phyloP scores from a whole-genome alignment of 2,797 vertebrate species.

The Microchirus variegatus region DNA sequence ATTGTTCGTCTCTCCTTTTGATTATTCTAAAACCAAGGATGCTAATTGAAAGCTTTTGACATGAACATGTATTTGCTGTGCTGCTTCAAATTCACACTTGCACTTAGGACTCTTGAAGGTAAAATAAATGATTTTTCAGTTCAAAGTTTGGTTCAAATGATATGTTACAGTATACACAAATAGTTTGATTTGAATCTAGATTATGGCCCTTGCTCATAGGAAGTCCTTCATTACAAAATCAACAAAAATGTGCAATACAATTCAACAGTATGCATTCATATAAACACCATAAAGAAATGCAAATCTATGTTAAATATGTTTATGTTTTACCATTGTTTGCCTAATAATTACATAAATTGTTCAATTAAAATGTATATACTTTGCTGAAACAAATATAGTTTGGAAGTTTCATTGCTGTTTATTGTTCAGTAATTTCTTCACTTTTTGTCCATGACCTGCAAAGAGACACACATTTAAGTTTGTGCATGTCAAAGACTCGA shows the following conservation, averaged over 20 bases:
- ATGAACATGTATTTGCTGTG: neutral
- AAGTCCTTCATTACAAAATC: too few relatives aligned
- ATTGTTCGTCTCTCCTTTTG: neutral
- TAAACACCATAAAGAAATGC: too few relatives aligned
- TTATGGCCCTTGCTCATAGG: too few relatives aligned
- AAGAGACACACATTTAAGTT: conserved; percentile 11
- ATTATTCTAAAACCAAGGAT: neutral
- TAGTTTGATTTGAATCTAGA: too few relatives aligned
- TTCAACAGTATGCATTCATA: too few relatives aligned
- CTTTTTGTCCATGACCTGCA: conserved; percentile 62
- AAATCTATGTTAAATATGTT: too few relatives aligned
- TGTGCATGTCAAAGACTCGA: neutral
- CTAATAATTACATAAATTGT: neutral
- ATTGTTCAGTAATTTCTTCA: conserved; percentile 43
- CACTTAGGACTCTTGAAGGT: neutral
- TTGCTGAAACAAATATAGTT: neutral
- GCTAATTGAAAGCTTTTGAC: neutral
- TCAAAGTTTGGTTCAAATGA: too few relatives aligned
- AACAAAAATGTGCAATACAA: too few relatives aligned
- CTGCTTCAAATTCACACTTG: neutral
- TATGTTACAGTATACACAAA: too few relatives aligned
- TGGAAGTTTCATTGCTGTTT: conserved; percentile 26
- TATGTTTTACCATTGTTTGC: too few relatives aligned
- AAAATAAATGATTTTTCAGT: too few relatives aligned
- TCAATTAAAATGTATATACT: conserved; percentile 23